Evolutionary conservation across 2,113 vertebrate species (phyloP), one percentile per base, ranked within the genome.

Genomic region (Peromyscus maniculatus): DNA sequence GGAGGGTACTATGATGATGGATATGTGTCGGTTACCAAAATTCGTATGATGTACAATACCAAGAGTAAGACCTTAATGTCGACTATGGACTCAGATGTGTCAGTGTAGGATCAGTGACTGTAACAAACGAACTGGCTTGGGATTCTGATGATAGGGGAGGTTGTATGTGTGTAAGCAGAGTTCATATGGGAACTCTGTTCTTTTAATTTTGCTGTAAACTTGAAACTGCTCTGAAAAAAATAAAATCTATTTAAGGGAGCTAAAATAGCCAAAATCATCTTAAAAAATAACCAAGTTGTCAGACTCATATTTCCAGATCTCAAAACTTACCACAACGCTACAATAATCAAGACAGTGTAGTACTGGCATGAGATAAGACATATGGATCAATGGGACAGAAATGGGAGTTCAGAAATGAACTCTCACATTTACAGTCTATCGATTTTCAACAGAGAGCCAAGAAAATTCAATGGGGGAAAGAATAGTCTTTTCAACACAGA

Each of bases 231-330:
- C 12, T 66, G 72, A 22, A 88, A 88, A 88, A 69, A 82, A 78
- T 36, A n/a, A 62, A 59, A 4, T 55, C 71, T 91, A 59, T 80
- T 86, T 89, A 93, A 80, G 77, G 66, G 77, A 86, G n/a, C 13
- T 36, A 93, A 59, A 90, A 87, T 49, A 93, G 36, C 77, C 77
- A 96, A 95, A 80, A 74, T 72, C 72, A 91, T 91, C 74, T 80
- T 91, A 64, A 95, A 75, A 90, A 83, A 83, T 33, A 80, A 64
- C 39, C 67, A 78, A 93, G 31, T 64, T 93, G 84, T 59, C 66
- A 80, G 66, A 75, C 59, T 90, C 74, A 28, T 49, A 74, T 16
- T 75, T 96, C 52, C 46, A 64, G 64, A 72, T 64, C 83, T 95
- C 57, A 91, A 89, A 93, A 91, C 82, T 87, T 78, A 71, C 72